Base-by-base conservation (phyloP, 1,140 invertebrate genomes). In the Drosophila suzukii region DNA sequence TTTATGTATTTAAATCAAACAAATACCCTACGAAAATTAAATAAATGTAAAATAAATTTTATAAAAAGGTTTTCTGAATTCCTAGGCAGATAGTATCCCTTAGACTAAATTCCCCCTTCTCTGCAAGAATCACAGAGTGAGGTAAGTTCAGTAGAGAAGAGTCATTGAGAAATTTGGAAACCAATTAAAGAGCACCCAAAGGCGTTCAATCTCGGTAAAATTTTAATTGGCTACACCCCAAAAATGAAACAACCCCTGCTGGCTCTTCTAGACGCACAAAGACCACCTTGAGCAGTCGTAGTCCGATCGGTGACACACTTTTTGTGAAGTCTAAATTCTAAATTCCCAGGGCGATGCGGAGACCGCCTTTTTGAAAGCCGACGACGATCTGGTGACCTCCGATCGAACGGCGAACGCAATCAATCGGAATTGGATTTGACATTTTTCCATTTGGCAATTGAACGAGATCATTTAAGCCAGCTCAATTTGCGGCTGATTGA, bases 361-460 rank as follows among this genome's bases (percentile, higher is more conserved):
- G 56, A 27, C 32, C 32, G 46, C 44, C 44, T 59, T 59, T 51
- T 49, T 38, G n/a, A 59, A 36, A 53, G 50, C 50, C 50, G 50
- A 34, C 50, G 32, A 53, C 32, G 53, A 67, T 27, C 27, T 32
- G 30, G 8, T 50, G 66, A 71, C 68, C 68, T 71, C 65, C 65
- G 51, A 36, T 76, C 50, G 56, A 65, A 46, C 61, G 56, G 32
- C 41, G 61, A 65, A 46, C 12, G 61, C 61, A 65, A 76, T 76
- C 72, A 72, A 61, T 63, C 66, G 68, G 60, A 86, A 88, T 89
- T 81, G 74, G 67, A 80, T 89, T 89, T 89, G 84, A 81, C 84
- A 83, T 83, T 83, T 76, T 47, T 58, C 8, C 68, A 34, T 71
- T 71, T 58, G 68, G 68, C 68, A 71, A 85, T 83, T 89, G 82